A percentile compares a stretch with the other conserved stretches of the same genome.
Evolutionary conservation across 2,797 vertebrate species (phyloP).

Genomic region (Cossypha dichroa): DNA sequence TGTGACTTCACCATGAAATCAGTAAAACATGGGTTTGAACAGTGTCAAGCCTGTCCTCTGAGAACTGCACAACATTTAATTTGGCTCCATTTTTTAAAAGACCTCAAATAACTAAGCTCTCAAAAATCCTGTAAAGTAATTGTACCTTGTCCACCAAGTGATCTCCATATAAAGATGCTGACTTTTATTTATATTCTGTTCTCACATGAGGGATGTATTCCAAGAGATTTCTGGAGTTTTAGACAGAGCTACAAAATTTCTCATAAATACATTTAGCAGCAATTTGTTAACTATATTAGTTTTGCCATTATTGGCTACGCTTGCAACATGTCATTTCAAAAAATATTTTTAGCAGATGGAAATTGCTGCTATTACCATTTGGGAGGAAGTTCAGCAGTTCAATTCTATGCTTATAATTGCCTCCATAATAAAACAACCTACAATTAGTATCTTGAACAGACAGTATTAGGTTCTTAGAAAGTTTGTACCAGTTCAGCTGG

Average conservation of each 20-base stretch:
- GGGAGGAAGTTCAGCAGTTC: neutral
- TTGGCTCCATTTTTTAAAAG: neutral
- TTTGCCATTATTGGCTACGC: neutral
- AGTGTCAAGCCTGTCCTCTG: neutral
- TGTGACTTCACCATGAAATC: accelerated
- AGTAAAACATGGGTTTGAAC: neutral
- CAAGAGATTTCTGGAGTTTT: neutral
- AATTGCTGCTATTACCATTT: neutral
- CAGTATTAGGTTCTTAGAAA: neutral
- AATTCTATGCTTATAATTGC: neutral
- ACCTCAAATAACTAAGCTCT: neutral
- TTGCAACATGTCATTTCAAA: neutral
- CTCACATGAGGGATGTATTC: neutral
- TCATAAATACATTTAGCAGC: neutral
- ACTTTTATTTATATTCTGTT: neutral
- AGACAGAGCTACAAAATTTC: neutral
- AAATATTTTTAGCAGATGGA: neutral
- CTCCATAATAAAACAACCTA: neutral
- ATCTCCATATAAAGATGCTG: neutral
- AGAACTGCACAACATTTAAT: neutral
- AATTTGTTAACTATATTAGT: neutral
- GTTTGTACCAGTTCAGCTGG: neutral
- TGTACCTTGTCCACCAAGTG: neutral
- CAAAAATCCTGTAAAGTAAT: neutral
- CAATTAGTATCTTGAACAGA: neutral